Evolutionary conservation across 2,113 vertebrate genomes (phyloP).

Genomic region (Aix galericulata): DNA sequence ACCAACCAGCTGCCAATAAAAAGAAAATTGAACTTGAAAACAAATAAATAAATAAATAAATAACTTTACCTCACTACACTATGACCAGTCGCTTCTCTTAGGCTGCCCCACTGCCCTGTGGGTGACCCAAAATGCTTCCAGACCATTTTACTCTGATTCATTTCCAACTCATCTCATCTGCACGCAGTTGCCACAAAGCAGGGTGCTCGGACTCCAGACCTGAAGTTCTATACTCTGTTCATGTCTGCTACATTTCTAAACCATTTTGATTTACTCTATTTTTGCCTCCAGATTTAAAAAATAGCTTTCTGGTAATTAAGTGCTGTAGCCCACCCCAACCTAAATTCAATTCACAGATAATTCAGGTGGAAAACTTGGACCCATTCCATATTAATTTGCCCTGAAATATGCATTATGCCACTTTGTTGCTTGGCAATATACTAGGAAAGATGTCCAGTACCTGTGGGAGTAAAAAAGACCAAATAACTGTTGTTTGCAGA

Average conservation of each 20-base stretch:
- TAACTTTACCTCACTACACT: neutral
- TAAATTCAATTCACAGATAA: neutral
- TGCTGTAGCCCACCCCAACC: neutral
- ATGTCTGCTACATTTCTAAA: accelerated
- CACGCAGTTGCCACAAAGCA: neutral
- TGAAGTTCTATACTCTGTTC: accelerated
- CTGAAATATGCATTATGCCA: neutral
- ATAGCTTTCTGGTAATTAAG: neutral
- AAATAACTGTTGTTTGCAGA: neutral
- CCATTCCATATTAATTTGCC: neutral
- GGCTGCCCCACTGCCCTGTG: neutral
- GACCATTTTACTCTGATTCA: neutral
- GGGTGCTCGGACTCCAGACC: neutral
- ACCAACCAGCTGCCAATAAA: neutral
- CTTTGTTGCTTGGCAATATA: neutral
- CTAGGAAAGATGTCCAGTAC: neutral
- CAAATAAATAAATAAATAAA: too few species aligned
- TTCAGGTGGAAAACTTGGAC: neutral
- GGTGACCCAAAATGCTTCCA: neutral
- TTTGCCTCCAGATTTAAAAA: neutral
- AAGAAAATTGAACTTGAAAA: neutral
- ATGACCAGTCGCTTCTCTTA: neutral
- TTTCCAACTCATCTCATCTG: neutral
- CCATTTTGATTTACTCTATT: neutral
- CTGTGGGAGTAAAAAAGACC: neutral